A percentile compares a stretch with the other conserved stretches of the same genome.
These are phyloP conservation scores for Zoanthus sociatus DNA, from an alignment of 92 coral and sea anemone genomes.

Conservation along the genomic window DNA sequence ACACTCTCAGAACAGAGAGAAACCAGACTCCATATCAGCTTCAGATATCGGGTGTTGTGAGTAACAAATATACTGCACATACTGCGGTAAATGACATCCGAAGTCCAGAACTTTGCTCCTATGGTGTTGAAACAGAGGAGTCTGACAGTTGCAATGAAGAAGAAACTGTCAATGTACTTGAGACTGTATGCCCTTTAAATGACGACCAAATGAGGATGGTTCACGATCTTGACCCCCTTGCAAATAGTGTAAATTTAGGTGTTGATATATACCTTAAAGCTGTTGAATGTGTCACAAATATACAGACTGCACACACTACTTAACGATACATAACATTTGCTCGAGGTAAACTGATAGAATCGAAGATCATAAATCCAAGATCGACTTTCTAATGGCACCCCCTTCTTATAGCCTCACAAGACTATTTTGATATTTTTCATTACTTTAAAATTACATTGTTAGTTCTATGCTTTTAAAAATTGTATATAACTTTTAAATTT, in stretches of 20 bases:
- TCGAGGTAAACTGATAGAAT: too few species aligned
- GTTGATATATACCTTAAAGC: slow-evolving; percentile 59
- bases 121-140: background rate
- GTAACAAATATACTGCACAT: slow-evolving; percentile 9
- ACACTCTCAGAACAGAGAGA: slow-evolving; percentile 36
- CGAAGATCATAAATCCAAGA: too few species aligned
- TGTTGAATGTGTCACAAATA: slow-evolving; percentile 50
- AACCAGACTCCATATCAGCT: slow-evolving; percentile 39
- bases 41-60: slow-evolving; percentile 38
- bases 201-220: slow-evolving; percentile 45
- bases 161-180: slow-evolving; percentile 48
- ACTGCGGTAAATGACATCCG: slow-evolving; percentile 43
- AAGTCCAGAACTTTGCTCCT: background rate
- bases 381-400: too few species aligned
- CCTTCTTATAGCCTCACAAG: too few species aligned
- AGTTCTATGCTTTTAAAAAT: too few species aligned
- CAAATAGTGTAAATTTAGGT: slow-evolving; percentile 61
- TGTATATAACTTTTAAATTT: too few species aligned
- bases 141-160: slow-evolving; percentile 27
- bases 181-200: slow-evolving; percentile 57
- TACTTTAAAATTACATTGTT: too few species aligned
- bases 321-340: too few species aligned
- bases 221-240: slow-evolving; percentile 55
- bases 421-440: too few species aligned
- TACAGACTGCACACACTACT: background rate